Base-by-base conservation (phyloP, 2,113 vertebrate species). In the Melanotaenia duboulayi region DNA sequence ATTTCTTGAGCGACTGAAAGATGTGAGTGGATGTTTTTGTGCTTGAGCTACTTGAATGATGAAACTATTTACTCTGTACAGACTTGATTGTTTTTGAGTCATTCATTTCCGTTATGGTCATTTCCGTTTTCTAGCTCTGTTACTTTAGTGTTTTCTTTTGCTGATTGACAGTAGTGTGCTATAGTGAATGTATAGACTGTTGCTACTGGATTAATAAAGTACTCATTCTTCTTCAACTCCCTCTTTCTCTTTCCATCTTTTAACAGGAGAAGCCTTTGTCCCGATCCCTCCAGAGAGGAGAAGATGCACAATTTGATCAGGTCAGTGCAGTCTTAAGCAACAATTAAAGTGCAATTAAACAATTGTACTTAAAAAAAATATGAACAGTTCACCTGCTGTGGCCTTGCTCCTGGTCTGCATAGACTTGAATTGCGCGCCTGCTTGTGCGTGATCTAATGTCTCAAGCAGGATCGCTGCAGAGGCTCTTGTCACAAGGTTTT, bases 231-330 rank as follows among this genome's bases (percentile, higher is more conserved):
- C 40, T 62, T 17, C 6, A 55, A 48, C 37, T 48, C 14, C 68
- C 19, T 71, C 0, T 67, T 16, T 63, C 40, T 55, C 4, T 62
- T 24, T 68, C 16, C 48, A 2, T 12, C 20, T 28, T 63, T 17
- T 32, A 24, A 24, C 85, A 99, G 98, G 98, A 99, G 94, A 99
- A 99, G 85, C 95, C 92, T 1, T 92, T 99, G 89, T 99, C 98
- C 82, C 94, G 97, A 92, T 99, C 98, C 76, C 96, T 99, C 64
- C 98, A 99, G 88, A 96, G 98, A 94, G 98, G 98, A 87, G 98
- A 99, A 95, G 97, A 99, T 94, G 93, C 97, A 91, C 98, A 99
- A 92, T 99, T 99, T 96, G 98, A 99, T 92, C 98, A 99, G 97
- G 98, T 99, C 91, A 82, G 93, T 77, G 25, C 19, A 39, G 9